phyloP scores from a whole-genome alignment of 1,140 invertebrate species.

The Cyphomyrmex costatus region DNA sequence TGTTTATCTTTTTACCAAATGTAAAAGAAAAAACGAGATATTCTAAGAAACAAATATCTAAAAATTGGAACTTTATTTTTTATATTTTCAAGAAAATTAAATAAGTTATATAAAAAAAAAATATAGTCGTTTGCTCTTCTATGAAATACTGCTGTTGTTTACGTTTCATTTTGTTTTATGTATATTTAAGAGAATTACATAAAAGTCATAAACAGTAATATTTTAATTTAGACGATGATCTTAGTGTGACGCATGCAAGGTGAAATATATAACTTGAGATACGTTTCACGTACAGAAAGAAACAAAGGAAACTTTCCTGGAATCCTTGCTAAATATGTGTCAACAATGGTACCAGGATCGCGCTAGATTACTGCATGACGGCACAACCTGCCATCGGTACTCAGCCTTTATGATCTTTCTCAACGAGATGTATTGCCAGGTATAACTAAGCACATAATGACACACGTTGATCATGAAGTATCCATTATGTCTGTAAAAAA shows the following conservation, averaged over 20 bases:
- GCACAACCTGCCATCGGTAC: conserved; percentile 81
- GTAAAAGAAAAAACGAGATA: background rate
- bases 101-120: conserved; percentile 6
- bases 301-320: conserved; percentile 94
- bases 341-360: conserved; percentile 96
- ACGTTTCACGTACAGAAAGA: conserved; percentile 88
- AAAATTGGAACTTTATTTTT: background rate
- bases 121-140: background rate
- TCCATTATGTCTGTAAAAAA: background rate
- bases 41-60: background rate
- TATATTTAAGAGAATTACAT: background rate
- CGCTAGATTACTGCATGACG: conserved; percentile 88
- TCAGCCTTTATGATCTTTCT: conserved; percentile 95
- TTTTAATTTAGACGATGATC: conserved; percentile 11
- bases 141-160: background rate
- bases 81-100: background rate
- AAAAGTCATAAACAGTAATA: conserved; percentile 7
- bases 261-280: conserved; percentile 9
- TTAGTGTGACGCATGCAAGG: background rate
- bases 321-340: conserved; percentile 95
- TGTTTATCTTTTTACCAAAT: background rate
- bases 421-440: conserved; percentile 95
- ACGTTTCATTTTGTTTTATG: background rate
- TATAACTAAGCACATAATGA: conserved; percentile 71
- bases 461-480: background rate